Evolutionary conservation across 2,888 invertebrate genomes (phyloP).

Genomic region (Horisme vitalbata): DNA sequence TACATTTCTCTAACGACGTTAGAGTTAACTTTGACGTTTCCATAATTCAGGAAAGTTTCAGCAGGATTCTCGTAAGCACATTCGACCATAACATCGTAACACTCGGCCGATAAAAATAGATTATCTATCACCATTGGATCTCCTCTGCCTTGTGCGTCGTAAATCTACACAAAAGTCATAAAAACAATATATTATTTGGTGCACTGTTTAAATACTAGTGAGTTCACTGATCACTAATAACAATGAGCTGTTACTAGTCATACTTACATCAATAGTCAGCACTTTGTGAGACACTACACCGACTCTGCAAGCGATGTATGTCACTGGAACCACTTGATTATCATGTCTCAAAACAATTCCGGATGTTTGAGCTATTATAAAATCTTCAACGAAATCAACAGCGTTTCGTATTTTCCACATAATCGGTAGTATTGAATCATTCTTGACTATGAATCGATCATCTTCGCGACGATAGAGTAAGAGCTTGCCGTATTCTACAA

Average conservation of each 20-base stretch:
- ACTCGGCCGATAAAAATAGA: constrained; percentile 79
- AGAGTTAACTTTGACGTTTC: constrained; percentile 82
- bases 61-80: constrained; percentile 69
- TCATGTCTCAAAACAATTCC: constrained; percentile 71
- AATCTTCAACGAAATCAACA: constrained; percentile 66
- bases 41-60: constrained; percentile 77
- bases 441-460: constrained; percentile 76
- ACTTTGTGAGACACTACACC: constrained; percentile 62
- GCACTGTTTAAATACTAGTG: too few species aligned
- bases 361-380: constrained; percentile 65
- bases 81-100: constrained; percentile 83
- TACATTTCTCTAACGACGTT: constrained; percentile 68
- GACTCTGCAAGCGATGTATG: constrained; percentile 72
- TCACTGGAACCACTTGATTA: constrained; percentile 72
- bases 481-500: constrained; percentile 77
- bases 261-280: constrained; percentile 71
- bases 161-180: constrained; percentile 55
- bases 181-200: too few species aligned
- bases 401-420: constrained; percentile 79
- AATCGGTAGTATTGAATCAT: constrained; percentile 80
- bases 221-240: too few species aligned
- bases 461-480: constrained; percentile 76
- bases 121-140: constrained; percentile 69
- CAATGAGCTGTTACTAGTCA: too few species aligned
- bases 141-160: constrained; percentile 68